These are phyloP conservation scores for Microtus montanus DNA, from an alignment of 2,113 vertebrate species.

Conservation along the genomic window DNA sequence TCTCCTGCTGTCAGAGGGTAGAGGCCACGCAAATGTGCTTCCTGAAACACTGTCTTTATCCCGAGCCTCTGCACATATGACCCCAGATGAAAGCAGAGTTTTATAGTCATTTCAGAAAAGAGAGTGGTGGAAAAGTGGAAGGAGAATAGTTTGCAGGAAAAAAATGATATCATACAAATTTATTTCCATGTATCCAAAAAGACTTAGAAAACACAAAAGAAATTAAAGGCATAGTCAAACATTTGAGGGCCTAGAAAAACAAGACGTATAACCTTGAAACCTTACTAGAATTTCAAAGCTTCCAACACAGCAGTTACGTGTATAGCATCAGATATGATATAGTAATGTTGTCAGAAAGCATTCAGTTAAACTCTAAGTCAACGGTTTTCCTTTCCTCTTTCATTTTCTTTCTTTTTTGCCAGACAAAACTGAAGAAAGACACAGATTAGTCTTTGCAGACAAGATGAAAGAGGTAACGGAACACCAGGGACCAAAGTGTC, in stretches of 20 bases:
- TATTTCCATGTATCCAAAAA: neutral
- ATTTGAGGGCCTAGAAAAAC: slow-evolving; percentile 1
- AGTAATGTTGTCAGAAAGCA: neutral
- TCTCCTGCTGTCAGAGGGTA: neutral
- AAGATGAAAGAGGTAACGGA: slow-evolving; percentile 61
- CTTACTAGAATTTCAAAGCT: slow-evolving; percentile 52
- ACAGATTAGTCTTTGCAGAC: slow-evolving; percentile 20
- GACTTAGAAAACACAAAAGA: neutral
- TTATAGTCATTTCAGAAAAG: slow-evolving; percentile 8
- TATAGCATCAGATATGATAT: neutral
- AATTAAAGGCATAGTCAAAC: neutral
- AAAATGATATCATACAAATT: neutral
- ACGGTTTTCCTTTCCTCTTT: neutral
- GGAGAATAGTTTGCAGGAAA: neutral
- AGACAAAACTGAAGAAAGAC: neutral
- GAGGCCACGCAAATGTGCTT: neutral
- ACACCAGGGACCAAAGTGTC: slow-evolving; percentile 46
- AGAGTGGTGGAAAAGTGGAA: neutral
- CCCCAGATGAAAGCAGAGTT: neutral
- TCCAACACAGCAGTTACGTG: neutral
- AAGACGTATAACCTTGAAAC: neutral
- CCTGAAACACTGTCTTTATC: neutral
- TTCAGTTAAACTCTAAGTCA: slow-evolving; percentile 5
- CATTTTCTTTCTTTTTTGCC: neutral
- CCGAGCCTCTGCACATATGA: neutral